Evolutionary conservation across 2,888 invertebrate species (phyloP).

Genomic region (Suillia variegata): DNA sequence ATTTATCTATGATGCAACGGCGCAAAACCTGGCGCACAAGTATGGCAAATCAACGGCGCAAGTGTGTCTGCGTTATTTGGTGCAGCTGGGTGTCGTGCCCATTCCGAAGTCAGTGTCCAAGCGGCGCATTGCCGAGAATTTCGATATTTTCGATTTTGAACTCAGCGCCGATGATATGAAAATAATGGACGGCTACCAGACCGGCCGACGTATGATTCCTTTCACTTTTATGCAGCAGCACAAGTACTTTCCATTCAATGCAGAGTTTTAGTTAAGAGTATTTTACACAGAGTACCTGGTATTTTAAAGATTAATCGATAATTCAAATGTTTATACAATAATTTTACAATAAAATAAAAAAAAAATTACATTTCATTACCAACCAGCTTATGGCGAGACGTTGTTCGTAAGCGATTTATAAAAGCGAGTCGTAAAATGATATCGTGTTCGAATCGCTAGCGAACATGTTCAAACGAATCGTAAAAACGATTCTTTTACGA

Average conservation of each 20-base stretch:
- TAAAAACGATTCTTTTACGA: no score
- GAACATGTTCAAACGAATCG: no score
- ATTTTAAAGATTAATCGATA: no score
- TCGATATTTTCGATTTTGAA: conserved; percentile 66
- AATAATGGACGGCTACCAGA: conserved; percentile 44
- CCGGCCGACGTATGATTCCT: conserved; percentile 48
- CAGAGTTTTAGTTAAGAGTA: conserved; percentile 21
- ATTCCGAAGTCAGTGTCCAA: conserved; percentile 66
- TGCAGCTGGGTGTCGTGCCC: conserved; percentile 63
- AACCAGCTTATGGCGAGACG: no score
- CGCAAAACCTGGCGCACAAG: conserved; percentile 66
- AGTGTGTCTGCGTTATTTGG: conserved; percentile 67
- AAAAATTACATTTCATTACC: no score
- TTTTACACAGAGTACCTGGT: no score
- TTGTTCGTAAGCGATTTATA: no score
- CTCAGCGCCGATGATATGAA: conserved; percentile 63
- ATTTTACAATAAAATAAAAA: no score
- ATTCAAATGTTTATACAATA: no score
- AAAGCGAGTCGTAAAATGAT: no score
- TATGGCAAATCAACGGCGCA: conserved; percentile 70
- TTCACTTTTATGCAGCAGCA: conserved; percentile 52
- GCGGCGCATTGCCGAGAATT: conserved; percentile 63
- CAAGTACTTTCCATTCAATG: conserved; percentile 54
- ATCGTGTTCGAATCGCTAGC: no score
- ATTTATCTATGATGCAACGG: conserved; percentile 53